Base-by-base conservation (phyloP, 2,888 invertebrate species). In the Athalia circularis region DNA sequence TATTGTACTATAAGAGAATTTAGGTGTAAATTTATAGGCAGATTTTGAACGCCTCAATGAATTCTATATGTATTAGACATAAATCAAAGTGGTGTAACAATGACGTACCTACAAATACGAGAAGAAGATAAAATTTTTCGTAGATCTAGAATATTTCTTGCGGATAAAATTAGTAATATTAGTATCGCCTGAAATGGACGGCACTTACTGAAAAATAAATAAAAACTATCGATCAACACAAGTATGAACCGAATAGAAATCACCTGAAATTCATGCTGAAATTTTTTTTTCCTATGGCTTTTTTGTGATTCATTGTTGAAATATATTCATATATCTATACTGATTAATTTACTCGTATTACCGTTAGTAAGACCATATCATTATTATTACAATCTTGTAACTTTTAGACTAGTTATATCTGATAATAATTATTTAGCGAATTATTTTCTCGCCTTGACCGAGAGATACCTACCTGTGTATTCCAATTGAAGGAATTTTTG, bases 301-400 rank as follows among this genome's bases (percentile, higher is more conserved):
- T 29, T 64, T 75, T 75, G 50, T 75, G 74, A 74, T 48, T 11
- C 61, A 74, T 61, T 48, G 48, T 61, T 47, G 61, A 74, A 59
- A 47, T n/a, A 74, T 45, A 67, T 67, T 13, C 6, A 50, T 48
- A 50, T 75, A 75, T 57, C 54, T 62, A 47, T 47, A 78, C 7
- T 64, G 74, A 78, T 48, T 88, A 85, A 87, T 87, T 87, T 87
- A 85, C 75, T 50, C 64, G 75, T 75, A 86, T 87, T 87, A 85
- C 85, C 81, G 83, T 86, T 86, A 83, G 83, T 83, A 84, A 84
- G 83, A 86, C 82, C 87, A 88, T 88, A 88, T 88, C 88, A 87
- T 86, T 88, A 87, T 81, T 70, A 77, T 86, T 85, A 86, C 84
- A 80, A 82, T 79, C 84, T 83, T 84, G 87, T 85, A 79, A 82